A percentile compares a stretch with the other conserved stretches of the same genome.
These are phyloP conservation scores for Cariama cristata DNA, from an alignment of 2,113 vertebrate species.

Conservation along the genomic window DNA sequence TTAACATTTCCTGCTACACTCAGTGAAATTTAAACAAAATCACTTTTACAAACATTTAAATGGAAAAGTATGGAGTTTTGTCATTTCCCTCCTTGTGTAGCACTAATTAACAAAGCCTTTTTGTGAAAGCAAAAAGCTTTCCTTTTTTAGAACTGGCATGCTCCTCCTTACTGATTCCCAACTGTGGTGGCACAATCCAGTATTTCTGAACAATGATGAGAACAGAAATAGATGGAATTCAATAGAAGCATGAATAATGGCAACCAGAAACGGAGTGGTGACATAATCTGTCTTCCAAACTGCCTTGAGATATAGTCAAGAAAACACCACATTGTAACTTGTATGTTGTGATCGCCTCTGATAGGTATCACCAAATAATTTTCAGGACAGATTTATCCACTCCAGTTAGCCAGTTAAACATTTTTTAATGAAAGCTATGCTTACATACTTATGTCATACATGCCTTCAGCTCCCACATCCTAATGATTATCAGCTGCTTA, in stretches of 20 bases:
- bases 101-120: constrained; percentile 58
- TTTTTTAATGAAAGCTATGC: constrained; percentile 27
- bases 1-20: constrained; percentile 59
- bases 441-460: not conserved
- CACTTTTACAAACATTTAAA: constrained; percentile 59
- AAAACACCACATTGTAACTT: constrained; percentile 22
- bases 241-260: constrained; percentile 59
- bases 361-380: constrained; percentile 51
- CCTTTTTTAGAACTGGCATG: constrained; percentile 65
- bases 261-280: constrained; percentile 25
- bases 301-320: constrained; percentile 29
- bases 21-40: constrained; percentile 68
- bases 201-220: constrained; percentile 69
- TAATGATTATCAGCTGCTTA: constrained; percentile 56
- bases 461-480: constrained; percentile 2
- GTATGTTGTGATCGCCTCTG: constrained; percentile 31
- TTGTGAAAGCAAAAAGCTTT: constrained; percentile 56
- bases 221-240: constrained; percentile 67
- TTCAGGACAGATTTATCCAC: constrained; percentile 41
- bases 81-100: constrained; percentile 45
- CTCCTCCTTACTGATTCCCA: constrained; percentile 50
- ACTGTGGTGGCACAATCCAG: constrained; percentile 63
- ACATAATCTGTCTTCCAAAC: constrained; percentile 61
- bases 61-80: constrained; percentile 52
- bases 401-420: not conserved